Conservation (phyloP, 1,140 invertebrate species). For the Saccostrea echinata region DNA sequence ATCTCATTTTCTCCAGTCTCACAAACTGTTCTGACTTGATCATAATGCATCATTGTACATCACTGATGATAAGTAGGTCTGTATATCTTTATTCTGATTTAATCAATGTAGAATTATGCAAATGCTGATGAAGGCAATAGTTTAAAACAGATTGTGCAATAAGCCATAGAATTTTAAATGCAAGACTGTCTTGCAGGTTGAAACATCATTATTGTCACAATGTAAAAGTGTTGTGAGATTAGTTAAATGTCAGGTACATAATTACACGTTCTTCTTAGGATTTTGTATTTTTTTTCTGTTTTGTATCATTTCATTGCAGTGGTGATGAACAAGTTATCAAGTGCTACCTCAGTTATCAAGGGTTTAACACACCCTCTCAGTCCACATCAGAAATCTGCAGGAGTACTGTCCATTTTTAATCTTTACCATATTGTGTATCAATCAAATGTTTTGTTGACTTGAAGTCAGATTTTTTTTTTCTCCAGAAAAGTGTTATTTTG, state of each 20-base stretch:
- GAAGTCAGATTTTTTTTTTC: slow-evolving; percentile 15
- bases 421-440: slow-evolving; percentile 2
- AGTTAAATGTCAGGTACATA: background rate
- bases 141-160: slow-evolving; percentile 24
- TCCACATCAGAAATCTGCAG: slow-evolving; percentile 16
- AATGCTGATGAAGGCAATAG: slow-evolving; percentile 1
- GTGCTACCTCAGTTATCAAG: slow-evolving; percentile 18
- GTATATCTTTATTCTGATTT: background rate
- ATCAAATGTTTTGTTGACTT: slow-evolving; percentile 26
- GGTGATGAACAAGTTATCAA: background rate
- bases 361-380: background rate
- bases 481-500: background rate
- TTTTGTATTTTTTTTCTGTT: slow-evolving; percentile 1
- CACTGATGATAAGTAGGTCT: background rate
- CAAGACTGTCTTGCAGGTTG: background rate
- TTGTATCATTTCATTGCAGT: background rate
- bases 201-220: background rate
- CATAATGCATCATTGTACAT: background rate
- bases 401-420: background rate
- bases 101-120: slow-evolving; percentile 10
- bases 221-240: background rate
- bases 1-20: background rate
- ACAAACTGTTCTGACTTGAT: background rate
- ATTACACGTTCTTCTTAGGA: background rate
- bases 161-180: background rate